Evolutionary conservation across 2,797 vertebrate genomes (phyloP), one percentile per base, ranked within the genome.

Genomic region (Siniperca scherzeri): DNA sequence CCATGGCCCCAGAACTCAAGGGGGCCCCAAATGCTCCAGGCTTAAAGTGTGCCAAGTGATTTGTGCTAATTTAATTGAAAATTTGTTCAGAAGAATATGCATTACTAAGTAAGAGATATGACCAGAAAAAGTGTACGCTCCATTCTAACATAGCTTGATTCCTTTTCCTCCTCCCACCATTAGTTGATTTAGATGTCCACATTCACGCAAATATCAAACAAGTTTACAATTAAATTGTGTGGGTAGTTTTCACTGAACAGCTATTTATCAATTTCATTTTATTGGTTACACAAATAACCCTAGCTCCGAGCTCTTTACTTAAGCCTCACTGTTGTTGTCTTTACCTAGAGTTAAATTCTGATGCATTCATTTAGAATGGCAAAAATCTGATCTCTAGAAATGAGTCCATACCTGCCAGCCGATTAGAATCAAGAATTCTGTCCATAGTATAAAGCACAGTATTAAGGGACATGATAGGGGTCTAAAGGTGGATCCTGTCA

Each of bases 31-130:
- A 30, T 36, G 52, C 70, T 66, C 5, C 65, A 25, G 65, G 50
- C 74, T 8, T 13, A 12, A 17, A 69, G 55, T 76, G 48, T 40
- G 19, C 68, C 68, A 64, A 53, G 56, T 77, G 16, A 50, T 59
- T 53, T 62, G 38, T 61, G 22, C 46, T 55, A 27, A 62, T 73
- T 78, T 61, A 27, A 60, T 44, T 59, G 17, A 62, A 52, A 3
- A 10, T 69, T 22, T 40, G n/a, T 5, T 62, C n/a, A 25, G 30
- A 30, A 60, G 36, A 27, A 42, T 70, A 36, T 17, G 12, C 57
- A 57, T 33, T 36, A 61, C 27, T 61, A 21, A 69, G 50, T 52
- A 40, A 2, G 13, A 59, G 9, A 50, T n/a, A 36, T 1, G 2
- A 11, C 38, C 62, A 2, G 3, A 36, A 16, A 74, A 55, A 30